These are phyloP conservation scores for Indicator indicator DNA, from an alignment of 2,113 vertebrate genomes.

Conservation along the genomic window DNA sequence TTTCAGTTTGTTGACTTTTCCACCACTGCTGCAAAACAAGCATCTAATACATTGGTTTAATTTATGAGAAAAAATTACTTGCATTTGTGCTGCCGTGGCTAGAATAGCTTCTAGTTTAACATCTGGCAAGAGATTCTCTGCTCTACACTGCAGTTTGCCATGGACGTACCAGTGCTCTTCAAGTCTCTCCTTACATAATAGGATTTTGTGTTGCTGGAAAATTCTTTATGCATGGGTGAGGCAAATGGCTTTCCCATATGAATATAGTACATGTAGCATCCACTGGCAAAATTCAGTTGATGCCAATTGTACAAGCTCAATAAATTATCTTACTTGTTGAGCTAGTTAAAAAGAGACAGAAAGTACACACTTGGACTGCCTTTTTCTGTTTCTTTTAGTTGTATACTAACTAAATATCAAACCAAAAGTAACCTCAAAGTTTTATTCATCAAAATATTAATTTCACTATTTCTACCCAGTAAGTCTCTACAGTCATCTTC, in stretches of 20 bases:
- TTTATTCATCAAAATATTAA: not conserved
- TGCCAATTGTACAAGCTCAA: not conserved
- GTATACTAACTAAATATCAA: not conserved
- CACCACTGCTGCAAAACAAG: not conserved
- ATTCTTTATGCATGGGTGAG: not conserved
- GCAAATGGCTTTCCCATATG: not conserved
- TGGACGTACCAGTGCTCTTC: not conserved
- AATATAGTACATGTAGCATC: not conserved
- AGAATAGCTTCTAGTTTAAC: not conserved
- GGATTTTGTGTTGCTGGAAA: not conserved
- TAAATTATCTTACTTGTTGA: not conserved
- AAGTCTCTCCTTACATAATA: not conserved
- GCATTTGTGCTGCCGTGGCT: not conserved
- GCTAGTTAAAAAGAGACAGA: not conserved
- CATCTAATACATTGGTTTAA: not conserved
- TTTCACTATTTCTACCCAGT: not conserved
- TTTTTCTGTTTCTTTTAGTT: not conserved
- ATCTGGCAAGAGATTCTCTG: not conserved
- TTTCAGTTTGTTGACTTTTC: not conserved
- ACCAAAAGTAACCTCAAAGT: not conserved
- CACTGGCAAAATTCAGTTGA: not conserved
- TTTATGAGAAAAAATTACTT: not conserved
- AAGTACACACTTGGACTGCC: not conserved
- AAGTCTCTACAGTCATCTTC: not conserved
- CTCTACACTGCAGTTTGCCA: not conserved